Evolutionary conservation across 2,797 vertebrate genomes (phyloP).

Genomic region (Ptychobarbus kaznakovi): DNA sequence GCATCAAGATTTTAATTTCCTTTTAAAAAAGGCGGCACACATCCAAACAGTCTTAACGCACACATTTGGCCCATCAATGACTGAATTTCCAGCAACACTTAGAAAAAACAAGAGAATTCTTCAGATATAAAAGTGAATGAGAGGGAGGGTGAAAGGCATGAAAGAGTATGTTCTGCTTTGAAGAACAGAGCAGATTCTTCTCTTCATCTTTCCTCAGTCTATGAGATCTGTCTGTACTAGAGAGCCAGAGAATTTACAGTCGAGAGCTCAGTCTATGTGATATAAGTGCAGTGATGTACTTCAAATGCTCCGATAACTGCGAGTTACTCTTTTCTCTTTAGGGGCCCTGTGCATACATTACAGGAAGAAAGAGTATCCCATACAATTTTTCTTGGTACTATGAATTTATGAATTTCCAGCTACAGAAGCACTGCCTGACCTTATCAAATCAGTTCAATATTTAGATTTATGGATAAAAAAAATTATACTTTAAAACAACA

Average conservation of each 20-base stretch:
- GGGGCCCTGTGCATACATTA: slow-evolving; percentile 15
- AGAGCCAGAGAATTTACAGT: slow-evolving; percentile 17
- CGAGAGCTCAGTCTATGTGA: not conserved
- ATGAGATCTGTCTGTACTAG: slow-evolving; percentile 38
- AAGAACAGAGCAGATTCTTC: slow-evolving; percentile 50
- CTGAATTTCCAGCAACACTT: slow-evolving; percentile 16
- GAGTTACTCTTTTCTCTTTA: slow-evolving; percentile 23
- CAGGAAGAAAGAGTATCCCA: not conserved
- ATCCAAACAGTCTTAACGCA: slow-evolving; percentile 2
- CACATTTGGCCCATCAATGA: slow-evolving; percentile 6
- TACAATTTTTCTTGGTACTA: not conserved
- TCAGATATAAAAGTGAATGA: slow-evolving; percentile 32
- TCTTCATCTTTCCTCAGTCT: slow-evolving; percentile 49
- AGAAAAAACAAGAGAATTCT: not conserved
- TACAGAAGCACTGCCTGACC: not conserved
- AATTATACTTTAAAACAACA: not conserved
- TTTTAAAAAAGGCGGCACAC: slow-evolving; percentile 1
- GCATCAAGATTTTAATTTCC: slow-evolving; percentile 16
- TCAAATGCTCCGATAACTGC: not conserved
- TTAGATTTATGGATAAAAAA: not conserved
- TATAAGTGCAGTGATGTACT: slow-evolving; percentile 29
- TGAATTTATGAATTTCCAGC: not conserved
- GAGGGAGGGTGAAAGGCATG: slow-evolving; percentile 29
- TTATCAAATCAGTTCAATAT: not conserved
- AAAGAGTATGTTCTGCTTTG: slow-evolving; percentile 56